Evolutionary conservation across 2,113 vertebrate species (phyloP).

Genomic region (Hemichromis elongatus): DNA sequence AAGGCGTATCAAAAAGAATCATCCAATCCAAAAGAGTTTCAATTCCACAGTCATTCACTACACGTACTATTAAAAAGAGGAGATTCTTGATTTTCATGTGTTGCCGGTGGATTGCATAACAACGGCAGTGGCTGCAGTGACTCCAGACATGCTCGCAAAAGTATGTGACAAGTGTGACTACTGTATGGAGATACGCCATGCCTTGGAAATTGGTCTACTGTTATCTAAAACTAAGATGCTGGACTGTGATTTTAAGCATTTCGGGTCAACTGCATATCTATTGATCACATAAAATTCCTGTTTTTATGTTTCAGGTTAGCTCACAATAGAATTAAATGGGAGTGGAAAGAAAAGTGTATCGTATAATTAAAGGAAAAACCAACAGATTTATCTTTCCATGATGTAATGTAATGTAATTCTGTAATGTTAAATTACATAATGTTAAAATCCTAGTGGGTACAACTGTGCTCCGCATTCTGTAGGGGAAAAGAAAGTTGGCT

Average conservation of each 20-base stretch:
- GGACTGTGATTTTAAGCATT: neutral
- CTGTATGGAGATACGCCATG: neutral
- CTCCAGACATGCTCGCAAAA: neutral
- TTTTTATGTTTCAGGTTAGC: neutral
- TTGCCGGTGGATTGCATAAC: neutral
- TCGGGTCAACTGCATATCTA: neutral
- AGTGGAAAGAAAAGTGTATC: neutral
- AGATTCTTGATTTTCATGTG: neutral
- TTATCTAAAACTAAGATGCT: neutral
- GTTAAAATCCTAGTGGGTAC: slow-evolving; percentile 19
- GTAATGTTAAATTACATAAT: no score
- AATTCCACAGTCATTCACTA: neutral
- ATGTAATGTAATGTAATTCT: no score
- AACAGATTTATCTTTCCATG: neutral
- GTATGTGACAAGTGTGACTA: neutral
- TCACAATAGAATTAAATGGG: neutral
- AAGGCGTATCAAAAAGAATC: neutral
- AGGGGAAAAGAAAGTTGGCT: slow-evolving; percentile 42
- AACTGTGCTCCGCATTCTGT: slow-evolving; percentile 4
- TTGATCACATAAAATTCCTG: neutral
- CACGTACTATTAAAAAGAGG: neutral
- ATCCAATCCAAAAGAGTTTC: neutral
- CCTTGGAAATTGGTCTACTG: rapidly evolving
- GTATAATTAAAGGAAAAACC: neutral
- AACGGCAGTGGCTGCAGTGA: neutral